Evolutionary conservation across 2,888 invertebrate species (phyloP), one percentile per base, ranked within the genome.

Genomic region (Lepidocyrtinus sp.): DNA sequence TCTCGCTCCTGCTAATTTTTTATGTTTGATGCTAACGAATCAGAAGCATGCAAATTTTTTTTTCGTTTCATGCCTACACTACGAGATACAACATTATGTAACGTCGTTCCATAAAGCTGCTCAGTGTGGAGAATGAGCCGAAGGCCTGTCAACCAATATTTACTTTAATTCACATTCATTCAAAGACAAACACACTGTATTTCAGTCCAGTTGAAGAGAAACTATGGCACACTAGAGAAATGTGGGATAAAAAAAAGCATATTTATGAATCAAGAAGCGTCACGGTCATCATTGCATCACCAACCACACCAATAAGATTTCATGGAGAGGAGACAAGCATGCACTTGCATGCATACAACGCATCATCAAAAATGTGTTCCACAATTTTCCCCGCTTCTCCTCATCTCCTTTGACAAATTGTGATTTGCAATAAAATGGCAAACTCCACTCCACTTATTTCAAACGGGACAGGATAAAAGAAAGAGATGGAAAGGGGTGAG

Each of bases 251-350:
- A 45, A 46, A 62, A 12, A 12, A 36, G 36, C 46, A 55, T 45
- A 64, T 50, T 73, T 64, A 45, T 73, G 50, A 46, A 64, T 64
- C 73, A 45, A 62, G 50, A 74, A 74, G 67, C 74, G 67, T 74
- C 74, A 74, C 50, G 74, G 74, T 74, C 67, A 74, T 67, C 67
- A 55, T 26, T 36, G 5, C 5, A 63, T 22, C 55, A 46, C 7
- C 65, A 45, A 22, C 1, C 24, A 36, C 46, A 9, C 24, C 55
- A 61, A 70, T 59, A 27, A 26, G 70, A 61, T 15, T 62, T 17
- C 45, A 62, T 72, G 63, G 61, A 12, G 36, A 71, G 63, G 61
- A 12, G 36, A 71, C 22, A 36, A 45, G 22, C 61, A 75, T 75
- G 75, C 67, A 68, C 25, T 61, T 75, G 75, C 62, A 75, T 69